Base-by-base conservation (phyloP, 2,888 invertebrate species). In the Glomeris marginata region DNA sequence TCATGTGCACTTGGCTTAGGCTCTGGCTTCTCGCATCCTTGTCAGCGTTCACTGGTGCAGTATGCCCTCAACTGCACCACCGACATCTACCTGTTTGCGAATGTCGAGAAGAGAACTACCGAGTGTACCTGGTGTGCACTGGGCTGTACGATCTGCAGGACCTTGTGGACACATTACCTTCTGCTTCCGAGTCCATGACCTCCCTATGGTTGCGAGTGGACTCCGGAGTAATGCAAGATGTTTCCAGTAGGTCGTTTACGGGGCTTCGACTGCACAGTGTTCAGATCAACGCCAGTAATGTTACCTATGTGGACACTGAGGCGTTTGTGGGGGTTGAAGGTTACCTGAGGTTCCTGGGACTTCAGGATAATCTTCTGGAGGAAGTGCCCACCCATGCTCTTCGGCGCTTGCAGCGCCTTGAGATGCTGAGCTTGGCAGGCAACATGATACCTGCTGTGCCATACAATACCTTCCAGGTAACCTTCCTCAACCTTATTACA, bases 311-410 rank as follows among this genome's bases (percentile, higher is more conserved):
- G 53, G 73, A 77, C 54, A 72, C 74, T 60, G 80, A 81, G 62
- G 80, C 78, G 66, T 82, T 84, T 67, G 70, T 84, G 46, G 77
- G 82, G 49, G 80, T 83, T 2, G 84, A 84, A 66, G 28, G 28
- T 28, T 81, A 83, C 62, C 75, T 84, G 58, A 77, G 81, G 56
- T 76, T 77, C 62, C 72, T 90, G 51, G 80, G 81, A 61, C 73
- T 88, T 86, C 65, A 86, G 67, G 86, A 87, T 47, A 84, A 84
- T 62, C 86, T 86, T 0, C 73, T 88, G 51, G 85, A 85, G 60
- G 75, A 77, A 44, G 63, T 44, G 37, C 55, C 53, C 1, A 28
- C 43, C 4, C 34, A 10, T 10, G 45, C 53, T 11, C 21, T 53
- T 13, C 21, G 44, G 5, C 36, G 38, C 18, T 43, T 53, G 11